Evolutionary conservation across 1,140 invertebrate species (phyloP).

Genomic region (Hycleus cichorii): DNA sequence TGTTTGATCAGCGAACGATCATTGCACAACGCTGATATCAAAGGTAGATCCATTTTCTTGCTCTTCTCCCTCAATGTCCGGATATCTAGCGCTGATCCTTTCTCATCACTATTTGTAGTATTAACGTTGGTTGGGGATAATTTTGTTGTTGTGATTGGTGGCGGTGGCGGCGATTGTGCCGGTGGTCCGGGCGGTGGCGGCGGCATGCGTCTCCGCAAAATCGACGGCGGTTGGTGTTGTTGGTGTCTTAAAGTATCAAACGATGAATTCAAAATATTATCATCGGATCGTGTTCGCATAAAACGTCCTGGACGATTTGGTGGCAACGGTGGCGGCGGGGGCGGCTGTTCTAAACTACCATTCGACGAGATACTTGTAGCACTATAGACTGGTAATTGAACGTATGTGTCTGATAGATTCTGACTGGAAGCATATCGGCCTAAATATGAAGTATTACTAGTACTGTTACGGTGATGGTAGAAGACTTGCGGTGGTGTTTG

Average conservation of each 20-base stretch:
- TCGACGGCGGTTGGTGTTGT: constrained; percentile 51
- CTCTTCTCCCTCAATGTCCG: constrained; percentile 76
- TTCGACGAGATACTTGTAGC: constrained; percentile 47
- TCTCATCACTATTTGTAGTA: constrained; percentile 5
- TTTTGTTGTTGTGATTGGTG: constrained; percentile 12
- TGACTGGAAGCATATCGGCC: constrained; percentile 66
- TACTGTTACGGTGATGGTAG: constrained; percentile 45
- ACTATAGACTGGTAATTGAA: constrained; percentile 56
- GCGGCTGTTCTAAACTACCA: constrained; percentile 48
- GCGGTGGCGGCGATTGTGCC: constrained; percentile 17
- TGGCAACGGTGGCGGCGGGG: constrained; percentile 47
- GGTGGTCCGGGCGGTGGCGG: constrained; percentile 55
- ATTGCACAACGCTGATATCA: constrained; percentile 84
- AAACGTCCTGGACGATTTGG: constrained; percentile 49
- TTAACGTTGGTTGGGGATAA: constrained; percentile 11
- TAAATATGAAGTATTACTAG: constrained; percentile 63
- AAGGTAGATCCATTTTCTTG: constrained; percentile 75
- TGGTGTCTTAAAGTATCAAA: constrained; percentile 24
- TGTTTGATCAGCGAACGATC: constrained; percentile 77
- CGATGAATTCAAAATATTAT: constrained; percentile 64
- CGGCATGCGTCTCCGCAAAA: constrained; percentile 52
- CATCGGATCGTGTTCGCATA: constrained; percentile 63
- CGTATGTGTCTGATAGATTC: constrained; percentile 63
- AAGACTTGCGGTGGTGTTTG: constrained; percentile 54
- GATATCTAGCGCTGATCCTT: constrained; percentile 58